phyloP scores from a whole-genome alignment of 1,140 invertebrate species.

The Pseudomyrmex gracilis region DNA sequence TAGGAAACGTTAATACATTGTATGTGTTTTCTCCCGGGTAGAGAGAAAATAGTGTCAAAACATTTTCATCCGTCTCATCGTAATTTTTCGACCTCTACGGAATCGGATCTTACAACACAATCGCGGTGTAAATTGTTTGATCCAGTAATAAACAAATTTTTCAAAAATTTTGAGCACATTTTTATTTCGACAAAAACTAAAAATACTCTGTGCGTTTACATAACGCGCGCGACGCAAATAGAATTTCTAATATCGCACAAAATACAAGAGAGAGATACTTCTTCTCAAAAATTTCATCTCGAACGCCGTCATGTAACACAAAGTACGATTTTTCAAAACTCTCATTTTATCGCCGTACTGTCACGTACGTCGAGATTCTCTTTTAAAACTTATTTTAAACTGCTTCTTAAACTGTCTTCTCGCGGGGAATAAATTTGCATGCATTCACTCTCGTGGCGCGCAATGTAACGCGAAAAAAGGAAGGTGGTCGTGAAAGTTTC shows the following conservation, averaged over 20 bases:
- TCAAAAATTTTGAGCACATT: too few species aligned
- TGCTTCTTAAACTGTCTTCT: conserved; percentile 42
- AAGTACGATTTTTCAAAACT: background rate
- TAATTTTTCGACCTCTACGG: background rate
- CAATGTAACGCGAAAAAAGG: conserved; percentile 52
- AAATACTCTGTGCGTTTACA: too few species aligned
- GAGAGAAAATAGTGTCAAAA: background rate
- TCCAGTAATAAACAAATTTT: too few species aligned
- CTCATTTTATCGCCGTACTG: background rate
- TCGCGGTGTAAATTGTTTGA: background rate
- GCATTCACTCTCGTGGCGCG: conserved; percentile 30
- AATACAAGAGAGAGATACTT: too few species aligned
- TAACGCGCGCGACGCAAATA: too few species aligned
- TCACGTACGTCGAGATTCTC: conserved; percentile 15
- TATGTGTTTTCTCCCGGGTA: background rate
- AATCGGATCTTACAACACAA: background rate
- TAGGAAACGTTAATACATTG: conserved; percentile 1
- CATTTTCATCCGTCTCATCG: background rate
- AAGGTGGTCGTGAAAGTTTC: conserved; percentile 66
- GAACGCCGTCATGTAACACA: too few species aligned
- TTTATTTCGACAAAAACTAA: too few species aligned
- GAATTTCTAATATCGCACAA: too few species aligned
- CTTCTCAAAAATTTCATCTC: too few species aligned
- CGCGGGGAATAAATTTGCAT: conserved; percentile 51
- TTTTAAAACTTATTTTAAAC: conserved; percentile 27